These are phyloP conservation scores for Lophura nycthemera DNA, from an alignment of 2,113 vertebrate genomes.

Conservation along the genomic window DNA sequence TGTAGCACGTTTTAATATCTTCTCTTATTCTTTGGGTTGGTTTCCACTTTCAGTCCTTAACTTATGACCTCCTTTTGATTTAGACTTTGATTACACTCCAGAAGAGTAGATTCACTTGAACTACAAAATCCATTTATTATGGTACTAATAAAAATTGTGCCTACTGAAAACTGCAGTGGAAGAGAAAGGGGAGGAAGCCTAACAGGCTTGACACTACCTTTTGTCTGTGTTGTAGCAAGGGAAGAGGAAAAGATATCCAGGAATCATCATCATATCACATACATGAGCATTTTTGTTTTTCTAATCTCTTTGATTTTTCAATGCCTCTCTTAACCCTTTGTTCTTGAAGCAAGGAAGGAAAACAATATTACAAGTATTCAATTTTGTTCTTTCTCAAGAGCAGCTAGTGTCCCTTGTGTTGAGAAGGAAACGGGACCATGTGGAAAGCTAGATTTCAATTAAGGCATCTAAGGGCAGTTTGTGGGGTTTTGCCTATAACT, in stretches of 20 bases:
- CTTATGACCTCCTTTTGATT: conserved; percentile 1
- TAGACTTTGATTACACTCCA: not conserved
- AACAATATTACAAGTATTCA: conserved; percentile 30
- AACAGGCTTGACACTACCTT: conserved; percentile 8
- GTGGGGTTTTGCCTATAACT: not conserved
- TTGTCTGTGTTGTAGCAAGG: not conserved
- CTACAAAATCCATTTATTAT: conserved; percentile 28
- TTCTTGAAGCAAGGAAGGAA: conserved; percentile 43
- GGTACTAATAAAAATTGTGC: conserved; percentile 18
- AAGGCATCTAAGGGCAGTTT: conserved; percentile 33
- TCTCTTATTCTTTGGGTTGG: not conserved
- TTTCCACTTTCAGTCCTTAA: conserved; percentile 36
- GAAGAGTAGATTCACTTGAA: conserved; percentile 23
- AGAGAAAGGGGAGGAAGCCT: conserved; percentile 6
- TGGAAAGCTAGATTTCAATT: conserved; percentile 41
- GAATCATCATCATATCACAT: not conserved
- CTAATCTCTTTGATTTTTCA: conserved; percentile 24
- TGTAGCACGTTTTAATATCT: not conserved
- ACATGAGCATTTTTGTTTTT: conserved; percentile 20
- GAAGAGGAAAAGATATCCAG: conserved; percentile 8
- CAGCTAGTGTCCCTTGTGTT: not conserved
- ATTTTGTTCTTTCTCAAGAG: conserved; percentile 15
- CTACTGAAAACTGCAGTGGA: conserved; percentile 7
- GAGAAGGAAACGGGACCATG: conserved; percentile 8
- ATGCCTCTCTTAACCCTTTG: conserved; percentile 27